These are phyloP conservation scores for Agapornis roseicollis DNA, from an alignment of 2,113 vertebrate genomes.

Conservation along the genomic window DNA sequence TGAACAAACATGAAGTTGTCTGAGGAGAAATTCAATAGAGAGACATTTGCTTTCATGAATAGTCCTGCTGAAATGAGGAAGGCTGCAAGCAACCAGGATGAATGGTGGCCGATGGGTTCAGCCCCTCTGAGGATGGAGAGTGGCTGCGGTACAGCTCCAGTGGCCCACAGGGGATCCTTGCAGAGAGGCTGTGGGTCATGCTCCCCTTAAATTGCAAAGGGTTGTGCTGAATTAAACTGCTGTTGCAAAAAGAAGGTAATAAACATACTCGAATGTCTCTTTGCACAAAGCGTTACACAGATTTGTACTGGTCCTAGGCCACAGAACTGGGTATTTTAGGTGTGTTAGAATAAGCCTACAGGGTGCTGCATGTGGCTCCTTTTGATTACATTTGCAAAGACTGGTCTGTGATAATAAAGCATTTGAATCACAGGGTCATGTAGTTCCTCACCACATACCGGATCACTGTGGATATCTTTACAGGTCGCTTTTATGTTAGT, in stretches of 20 bases:
- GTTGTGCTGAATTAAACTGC: neutral
- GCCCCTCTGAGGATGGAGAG: neutral
- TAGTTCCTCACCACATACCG: neutral
- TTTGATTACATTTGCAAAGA: neutral
- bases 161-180: accelerated
- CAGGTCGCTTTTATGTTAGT: neutral
- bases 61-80: neutral
- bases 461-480: neutral
- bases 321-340: neutral
- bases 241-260: neutral
- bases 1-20: accelerated
- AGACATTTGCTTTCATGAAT: neutral
- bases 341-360: neutral
- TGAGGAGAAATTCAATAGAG: neutral
- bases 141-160: accelerated
- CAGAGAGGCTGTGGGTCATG: neutral
- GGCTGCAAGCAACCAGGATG: neutral
- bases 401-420: accelerated
- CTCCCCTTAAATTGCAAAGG: neutral
- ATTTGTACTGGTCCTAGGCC: neutral
- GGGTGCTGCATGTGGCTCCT: neutral
- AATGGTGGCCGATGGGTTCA: accelerated
- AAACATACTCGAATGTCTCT: neutral
- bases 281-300: neutral
- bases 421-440: neutral